Conservation (phyloP, 2,888 invertebrate genomes). For the Incurvaria masculella region DNA sequence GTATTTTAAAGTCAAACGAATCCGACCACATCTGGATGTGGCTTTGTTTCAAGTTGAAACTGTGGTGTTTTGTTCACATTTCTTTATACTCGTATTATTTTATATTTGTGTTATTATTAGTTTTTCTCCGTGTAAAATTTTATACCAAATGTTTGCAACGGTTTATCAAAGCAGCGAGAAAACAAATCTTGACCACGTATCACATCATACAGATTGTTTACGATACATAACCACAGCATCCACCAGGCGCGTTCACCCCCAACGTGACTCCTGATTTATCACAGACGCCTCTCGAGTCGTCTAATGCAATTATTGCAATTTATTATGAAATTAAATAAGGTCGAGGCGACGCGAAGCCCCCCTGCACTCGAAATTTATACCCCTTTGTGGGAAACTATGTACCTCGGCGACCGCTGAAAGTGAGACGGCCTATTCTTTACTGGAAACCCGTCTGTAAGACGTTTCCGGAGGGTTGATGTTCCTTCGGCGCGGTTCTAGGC, state of each 20-base stretch:
- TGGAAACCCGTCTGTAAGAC: no score
- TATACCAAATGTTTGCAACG: no score
- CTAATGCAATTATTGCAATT: conserved; percentile 55
- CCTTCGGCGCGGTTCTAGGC: conserved; percentile 15
- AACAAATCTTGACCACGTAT: no score
- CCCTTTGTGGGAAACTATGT: conserved; percentile 36
- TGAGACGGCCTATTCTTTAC: no score
- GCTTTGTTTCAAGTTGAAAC: no score
- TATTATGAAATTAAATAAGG: conserved; percentile 54
- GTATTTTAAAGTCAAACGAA: no score
- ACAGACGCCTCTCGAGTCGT: conserved; percentile 22
- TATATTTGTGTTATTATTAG: no score
- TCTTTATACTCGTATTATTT: no score
- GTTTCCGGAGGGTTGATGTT: conserved; percentile 34
- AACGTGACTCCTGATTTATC: conserved; percentile 43
- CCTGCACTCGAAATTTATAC: conserved; percentile 38
- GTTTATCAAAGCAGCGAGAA: no score
- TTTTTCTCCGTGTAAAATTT: no score
- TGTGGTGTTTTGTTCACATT: no score
- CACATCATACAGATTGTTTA: not conserved
- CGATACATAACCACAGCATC: conserved; percentile 20
- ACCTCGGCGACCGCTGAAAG: not conserved
- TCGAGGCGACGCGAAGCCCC: conserved; percentile 28
- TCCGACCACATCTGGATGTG: no score
- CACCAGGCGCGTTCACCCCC: conserved; percentile 22